Conservation (phyloP, 64 coral and sea anemone genomes). For the Cladopsammia gracilis region DNA sequence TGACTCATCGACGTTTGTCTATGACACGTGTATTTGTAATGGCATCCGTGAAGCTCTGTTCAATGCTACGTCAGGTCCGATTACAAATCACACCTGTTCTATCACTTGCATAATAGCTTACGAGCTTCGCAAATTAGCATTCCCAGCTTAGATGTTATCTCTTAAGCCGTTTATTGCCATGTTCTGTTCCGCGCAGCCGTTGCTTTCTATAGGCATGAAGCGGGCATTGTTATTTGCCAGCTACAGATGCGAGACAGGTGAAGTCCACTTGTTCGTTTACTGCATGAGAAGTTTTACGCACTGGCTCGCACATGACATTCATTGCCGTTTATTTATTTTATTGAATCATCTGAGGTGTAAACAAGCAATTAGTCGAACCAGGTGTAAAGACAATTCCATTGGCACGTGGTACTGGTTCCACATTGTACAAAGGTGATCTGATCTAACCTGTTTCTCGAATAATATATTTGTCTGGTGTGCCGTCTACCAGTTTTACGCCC, state of each 20-base stretch:
- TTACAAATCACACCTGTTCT: constrained; percentile 15
- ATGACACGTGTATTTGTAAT: constrained; percentile 1
- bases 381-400: neutral
- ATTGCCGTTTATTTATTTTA: constrained; percentile 29
- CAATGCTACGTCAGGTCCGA: neutral
- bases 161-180: neutral
- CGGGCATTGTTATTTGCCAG: neutral
- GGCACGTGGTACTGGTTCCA: constrained; percentile 7
- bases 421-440: too few species aligned
- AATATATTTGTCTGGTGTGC: neutral
- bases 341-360: constrained; percentile 11
- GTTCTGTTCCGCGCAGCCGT: neutral
- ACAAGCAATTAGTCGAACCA: constrained; percentile 27
- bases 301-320: neutral
- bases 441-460: neutral
- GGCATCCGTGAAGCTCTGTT: neutral
- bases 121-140: neutral
- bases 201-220: neutral
- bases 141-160: constrained; percentile 14
- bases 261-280: neutral
- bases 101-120: neutral
- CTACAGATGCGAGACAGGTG: neutral
- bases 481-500: neutral
- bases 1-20: too few species aligned
- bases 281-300: neutral